Base-by-base conservation (phyloP, 2,888 invertebrate species). In the Odontocerum albicorne region DNA sequence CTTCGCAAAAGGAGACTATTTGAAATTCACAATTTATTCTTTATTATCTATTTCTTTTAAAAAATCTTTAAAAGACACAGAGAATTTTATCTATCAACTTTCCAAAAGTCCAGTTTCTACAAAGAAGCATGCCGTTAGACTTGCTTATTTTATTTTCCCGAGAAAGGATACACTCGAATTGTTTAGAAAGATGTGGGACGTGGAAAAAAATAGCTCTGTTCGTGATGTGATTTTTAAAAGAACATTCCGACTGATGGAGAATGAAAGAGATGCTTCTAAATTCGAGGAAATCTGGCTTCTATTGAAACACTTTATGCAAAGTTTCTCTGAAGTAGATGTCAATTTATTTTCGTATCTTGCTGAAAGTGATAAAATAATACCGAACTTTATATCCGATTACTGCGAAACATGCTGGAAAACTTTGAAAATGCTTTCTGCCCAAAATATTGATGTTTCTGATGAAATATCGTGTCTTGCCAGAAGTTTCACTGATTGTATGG, bases 71-170 rank as follows among this genome's bases (percentile, higher is more conserved):
- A 13, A 44, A 0, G 62, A 64, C 7, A 64, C 68, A 0, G 15
- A 65, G 1, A 7, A 58, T 0, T 68, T 67, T 35, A 63, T 65
- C 0, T 56, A 47, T 46, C 16, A 1, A 2, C 51, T 70, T 2
- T 16, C 61, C 1, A 54, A 53, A 0, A 52, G 63, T 33, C 64
- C 64, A 1, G 65, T 70, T 1, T 64, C 69, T 1, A 57, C 68
- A 0, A 66, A 60, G 7, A 72, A 71, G 51, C 66, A 68, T 15
- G 68, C 66, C 0, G 62, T 71, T 8, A 63, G 68, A 15, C 2
- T 70, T 4, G 52, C 67, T 13, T 62, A 55, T 16, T 49, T 62
- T 7, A 58, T 66, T 0, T 62, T 63, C 0, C 19, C 65, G 2
- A 49, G 58, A 1, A 38, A 55, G 1, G 57, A 65, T 1, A 40